phyloP scores from a whole-genome alignment of 2,113 vertebrate genomes.

The Solenodon paradoxus region DNA sequence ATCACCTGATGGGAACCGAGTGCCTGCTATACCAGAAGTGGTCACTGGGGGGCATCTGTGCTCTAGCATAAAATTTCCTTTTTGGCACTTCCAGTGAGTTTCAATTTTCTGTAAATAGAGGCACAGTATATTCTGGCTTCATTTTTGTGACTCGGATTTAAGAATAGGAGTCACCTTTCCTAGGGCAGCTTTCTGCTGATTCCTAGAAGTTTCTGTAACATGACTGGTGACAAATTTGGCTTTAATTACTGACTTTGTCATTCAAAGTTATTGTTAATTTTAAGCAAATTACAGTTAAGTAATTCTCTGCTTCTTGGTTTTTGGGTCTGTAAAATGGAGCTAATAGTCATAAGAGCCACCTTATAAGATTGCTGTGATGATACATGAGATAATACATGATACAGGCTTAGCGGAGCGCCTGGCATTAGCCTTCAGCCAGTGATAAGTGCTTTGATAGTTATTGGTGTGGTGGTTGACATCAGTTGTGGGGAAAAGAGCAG shows the following conservation, averaged over 20 bases:
- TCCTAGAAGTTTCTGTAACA: not conserved
- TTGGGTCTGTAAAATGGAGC: not conserved
- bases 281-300: slow-evolving; percentile 33
- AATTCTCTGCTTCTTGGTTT: not conserved
- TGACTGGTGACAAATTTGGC: not conserved
- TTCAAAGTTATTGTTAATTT: slow-evolving; percentile 40
- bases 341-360: not conserved
- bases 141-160: not conserved
- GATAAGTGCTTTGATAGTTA: not conserved
- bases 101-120: slow-evolving; percentile 20
- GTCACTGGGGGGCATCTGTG: slow-evolving; percentile 74
- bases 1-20: not conserved
- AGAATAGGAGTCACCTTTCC: not conserved
- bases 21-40: slow-evolving; percentile 69
- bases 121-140: not conserved
- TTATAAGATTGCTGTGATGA: slow-evolving; percentile 18
- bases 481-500: not conserved
- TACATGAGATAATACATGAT: not conserved
- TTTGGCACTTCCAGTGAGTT: not conserved
- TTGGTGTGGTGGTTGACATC: not conserved
- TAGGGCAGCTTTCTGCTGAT: not conserved
- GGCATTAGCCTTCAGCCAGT: not conserved
- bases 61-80: not conserved
- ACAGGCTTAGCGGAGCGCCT: not conserved
- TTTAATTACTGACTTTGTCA: not conserved